These are phyloP conservation scores for Drosophila silvestris DNA, from an alignment of 2,888 invertebrate species.

Conservation along the genomic window DNA sequence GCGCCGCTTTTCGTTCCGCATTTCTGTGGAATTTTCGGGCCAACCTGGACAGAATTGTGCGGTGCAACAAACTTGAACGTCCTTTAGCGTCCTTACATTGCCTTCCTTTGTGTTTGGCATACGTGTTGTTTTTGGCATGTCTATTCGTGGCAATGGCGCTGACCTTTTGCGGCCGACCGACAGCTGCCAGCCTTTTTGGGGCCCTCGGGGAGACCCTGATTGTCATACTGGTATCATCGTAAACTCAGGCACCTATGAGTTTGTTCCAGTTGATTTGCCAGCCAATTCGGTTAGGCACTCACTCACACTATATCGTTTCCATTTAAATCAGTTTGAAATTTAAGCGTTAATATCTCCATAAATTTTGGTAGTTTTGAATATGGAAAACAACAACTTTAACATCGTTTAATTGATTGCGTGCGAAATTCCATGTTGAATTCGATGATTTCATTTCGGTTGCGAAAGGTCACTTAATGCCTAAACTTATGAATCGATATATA, in stretches of 20 bases:
- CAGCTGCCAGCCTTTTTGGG: not conserved
- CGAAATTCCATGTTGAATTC: not conserved
- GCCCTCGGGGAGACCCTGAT: slow-evolving; percentile 1
- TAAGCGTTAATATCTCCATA: not conserved
- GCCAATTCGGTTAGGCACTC: slow-evolving; percentile 30
- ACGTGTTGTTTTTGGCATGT: slow-evolving; percentile 17
- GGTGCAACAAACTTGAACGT: slow-evolving; percentile 52
- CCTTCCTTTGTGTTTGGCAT: slow-evolving; percentile 24
- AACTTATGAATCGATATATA: not conserved
- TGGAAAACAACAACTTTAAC: slow-evolving; percentile 1
- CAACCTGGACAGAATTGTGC: slow-evolving; percentile 27
- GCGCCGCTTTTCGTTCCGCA: slow-evolving; percentile 43
- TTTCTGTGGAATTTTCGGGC: slow-evolving; percentile 57
- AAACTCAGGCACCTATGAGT: slow-evolving; percentile 15
- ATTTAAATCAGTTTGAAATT: slow-evolving; percentile 50
- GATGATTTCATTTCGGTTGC: not conserved
- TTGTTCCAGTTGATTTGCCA: slow-evolving; percentile 47
- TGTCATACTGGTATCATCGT: slow-evolving; percentile 9
- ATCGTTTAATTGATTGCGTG: not conserved
- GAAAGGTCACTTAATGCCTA: not conserved
- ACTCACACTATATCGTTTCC: slow-evolving; percentile 30
- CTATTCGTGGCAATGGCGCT: slow-evolving; percentile 48
- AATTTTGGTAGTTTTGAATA: not conserved
- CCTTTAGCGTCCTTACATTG: slow-evolving; percentile 45
- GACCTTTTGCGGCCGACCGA: slow-evolving; percentile 60